A percentile compares a stretch with the other conserved stretches of the same genome.
These are phyloP conservation scores for Fistularia tabacaria DNA, from an alignment of 2,797 vertebrate species.

Conservation along the genomic window DNA sequence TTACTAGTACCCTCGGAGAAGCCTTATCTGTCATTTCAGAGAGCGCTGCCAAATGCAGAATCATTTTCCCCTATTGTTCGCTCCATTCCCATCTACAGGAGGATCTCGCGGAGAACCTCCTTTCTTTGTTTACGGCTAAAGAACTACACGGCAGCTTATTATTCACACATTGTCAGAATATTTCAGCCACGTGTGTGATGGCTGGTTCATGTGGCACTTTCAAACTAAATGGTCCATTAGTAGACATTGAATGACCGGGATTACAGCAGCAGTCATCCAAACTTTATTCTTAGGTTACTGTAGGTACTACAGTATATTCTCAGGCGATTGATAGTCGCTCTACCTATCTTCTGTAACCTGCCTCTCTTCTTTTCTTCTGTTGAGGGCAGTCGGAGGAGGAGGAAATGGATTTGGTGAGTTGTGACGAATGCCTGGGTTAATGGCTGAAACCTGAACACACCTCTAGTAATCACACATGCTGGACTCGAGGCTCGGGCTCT, in stretches of 20 bases:
- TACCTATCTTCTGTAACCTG: conserved; percentile 59
- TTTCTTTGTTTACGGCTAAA: background rate
- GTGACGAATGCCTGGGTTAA: conserved; percentile 66
- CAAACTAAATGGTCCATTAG: background rate
- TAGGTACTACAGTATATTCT: conserved; percentile 9
- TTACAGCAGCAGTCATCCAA: conserved; percentile 24
- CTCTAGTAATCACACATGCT: conserved; percentile 48
- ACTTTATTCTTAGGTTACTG: conserved; percentile 17
- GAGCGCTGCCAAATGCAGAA: too few species aligned
- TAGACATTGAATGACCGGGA: conserved; percentile 1
- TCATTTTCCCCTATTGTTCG: too few species aligned
- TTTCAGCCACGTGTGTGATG: background rate
- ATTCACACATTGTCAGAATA: background rate
- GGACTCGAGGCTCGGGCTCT: conserved; percentile 30
- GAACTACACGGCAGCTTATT: conserved; percentile 2
- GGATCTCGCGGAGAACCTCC: background rate
- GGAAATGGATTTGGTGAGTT: conserved; percentile 99
- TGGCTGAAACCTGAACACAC: conserved; percentile 58
- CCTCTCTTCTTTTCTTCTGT: conserved; percentile 75
- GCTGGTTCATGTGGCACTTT: conserved; percentile 3
- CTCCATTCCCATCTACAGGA: too few species aligned
- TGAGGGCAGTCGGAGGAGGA: conserved; percentile 96
- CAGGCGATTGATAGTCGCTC: conserved; percentile 30
- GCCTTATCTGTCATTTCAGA: too few species aligned
- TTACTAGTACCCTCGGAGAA: too few species aligned